Base-by-base conservation (phyloP, 2,113 vertebrate species). In the Anas platyrhynchos region DNA sequence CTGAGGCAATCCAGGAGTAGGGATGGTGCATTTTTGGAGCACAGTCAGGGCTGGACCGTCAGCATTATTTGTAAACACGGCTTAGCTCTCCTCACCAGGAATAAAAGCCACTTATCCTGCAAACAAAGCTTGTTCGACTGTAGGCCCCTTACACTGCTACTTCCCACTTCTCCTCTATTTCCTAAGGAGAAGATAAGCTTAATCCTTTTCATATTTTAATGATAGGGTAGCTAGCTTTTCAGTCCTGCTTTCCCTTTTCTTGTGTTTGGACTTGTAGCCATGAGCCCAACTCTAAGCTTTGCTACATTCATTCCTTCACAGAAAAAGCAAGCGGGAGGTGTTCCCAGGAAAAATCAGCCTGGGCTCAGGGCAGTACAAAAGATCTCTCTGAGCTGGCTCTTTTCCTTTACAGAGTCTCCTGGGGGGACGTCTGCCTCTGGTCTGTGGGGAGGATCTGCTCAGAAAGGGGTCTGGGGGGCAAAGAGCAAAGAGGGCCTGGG, bases 11-110 rank as follows among this genome's bases (percentile, higher is more conserved):
- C 86, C 93, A 95, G 95, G 91, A 92, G 83, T 43, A 83, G 66
- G 54, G 96, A 96, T 94, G 85, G 91, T 78, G 86, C 82, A 67
- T 82, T 94, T 96, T 81, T 96, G 93, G 83, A 95, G 36, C 68
- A 56, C 31, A 71, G 77, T 90, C 68, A 86, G 78, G 75, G 44
- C 72, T 94, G 83, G 91, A 93, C 72, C 0, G 0, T 95, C 89
- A 96, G 72, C 72, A 69, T 83, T 94, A 96, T 97, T 96, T 97
- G 97, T 95, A 96, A 97, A 96, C 83, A 96, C 1, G 16, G 63
- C 50, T 92, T 84, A 96, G 68, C 44, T 91, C 68, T 83, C 52
- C 77, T 93, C 61, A 87, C 29, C 18, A 71, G 66, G 66, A 94
- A 85, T 76, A 92, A 94, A 94, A 94, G 50, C n/a, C 66, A 69